Evolutionary conservation across 2,888 invertebrate genomes (phyloP).

Genomic region (Anticlea derivata): DNA sequence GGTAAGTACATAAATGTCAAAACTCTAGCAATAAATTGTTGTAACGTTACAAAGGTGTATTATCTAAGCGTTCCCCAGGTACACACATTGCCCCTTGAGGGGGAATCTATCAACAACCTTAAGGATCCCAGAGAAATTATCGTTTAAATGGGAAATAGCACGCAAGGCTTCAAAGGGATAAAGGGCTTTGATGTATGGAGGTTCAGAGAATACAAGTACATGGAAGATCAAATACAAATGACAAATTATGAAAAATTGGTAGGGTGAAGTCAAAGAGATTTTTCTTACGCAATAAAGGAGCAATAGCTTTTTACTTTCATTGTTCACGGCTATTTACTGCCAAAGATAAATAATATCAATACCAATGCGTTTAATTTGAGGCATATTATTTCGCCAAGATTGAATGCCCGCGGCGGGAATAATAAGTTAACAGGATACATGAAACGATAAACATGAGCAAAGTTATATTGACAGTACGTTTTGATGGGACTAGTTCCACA

Average conservation of each 20-base stretch:
- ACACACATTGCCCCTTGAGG: slow-evolving; percentile 30
- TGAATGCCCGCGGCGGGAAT: too few species aligned
- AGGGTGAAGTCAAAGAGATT: slow-evolving; percentile 29
- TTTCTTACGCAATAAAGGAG: slow-evolving; percentile 8
- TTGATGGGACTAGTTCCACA: too few species aligned
- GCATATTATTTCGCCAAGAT: too few species aligned
- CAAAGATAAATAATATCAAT: background rate
- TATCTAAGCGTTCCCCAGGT: slow-evolving; percentile 27
- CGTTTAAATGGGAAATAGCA: slow-evolving; percentile 57
- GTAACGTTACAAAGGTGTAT: slow-evolving; percentile 33
- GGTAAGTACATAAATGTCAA: slow-evolving; percentile 10
- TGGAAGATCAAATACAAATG: slow-evolving; percentile 42
- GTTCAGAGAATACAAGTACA: slow-evolving; percentile 23
- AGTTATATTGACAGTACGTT: too few species aligned
- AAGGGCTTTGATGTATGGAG: slow-evolving; percentile 47
- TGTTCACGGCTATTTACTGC: background rate
- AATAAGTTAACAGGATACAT: too few species aligned
- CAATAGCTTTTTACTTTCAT: slow-evolving; percentile 5
- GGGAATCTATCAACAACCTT: slow-evolving; percentile 31
- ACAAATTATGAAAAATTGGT: slow-evolving; percentile 28
- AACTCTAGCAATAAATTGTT: slow-evolving; percentile 19
- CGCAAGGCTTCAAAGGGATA: slow-evolving; percentile 52
- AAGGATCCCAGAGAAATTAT: slow-evolving; percentile 46
- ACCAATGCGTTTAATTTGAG: background rate
- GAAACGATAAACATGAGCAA: too few species aligned